Evolutionary conservation across 2,888 invertebrate species (phyloP).

Genomic region (Eudemis profundana): DNA sequence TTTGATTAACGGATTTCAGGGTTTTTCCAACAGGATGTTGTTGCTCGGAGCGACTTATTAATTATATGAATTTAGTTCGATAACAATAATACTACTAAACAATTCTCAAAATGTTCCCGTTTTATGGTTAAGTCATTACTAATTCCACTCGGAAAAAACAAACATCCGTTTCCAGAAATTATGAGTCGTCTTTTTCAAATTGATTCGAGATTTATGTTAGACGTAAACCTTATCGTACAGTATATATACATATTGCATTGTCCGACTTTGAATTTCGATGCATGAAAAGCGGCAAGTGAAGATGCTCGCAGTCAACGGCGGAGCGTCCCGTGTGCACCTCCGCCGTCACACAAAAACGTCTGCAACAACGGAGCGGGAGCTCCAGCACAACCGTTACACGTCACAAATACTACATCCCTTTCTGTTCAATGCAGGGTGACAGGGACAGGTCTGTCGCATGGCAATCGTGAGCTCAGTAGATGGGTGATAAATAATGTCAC

Average conservation of each 20-base stretch:
- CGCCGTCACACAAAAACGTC: not conserved
- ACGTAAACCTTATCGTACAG: constrained; percentile 10
- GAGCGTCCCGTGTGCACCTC: not conserved
- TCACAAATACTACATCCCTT: too few species aligned
- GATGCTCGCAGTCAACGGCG: not conserved
- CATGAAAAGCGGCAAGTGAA: not conserved
- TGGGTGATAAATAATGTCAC: too few species aligned
- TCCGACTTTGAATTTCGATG: not conserved
- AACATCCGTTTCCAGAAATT: not conserved
- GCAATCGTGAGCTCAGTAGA: too few species aligned
- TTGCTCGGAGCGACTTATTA: constrained; percentile 12
- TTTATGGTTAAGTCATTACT: not conserved
- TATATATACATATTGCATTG: constrained; percentile 19
- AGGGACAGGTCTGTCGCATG: too few species aligned
- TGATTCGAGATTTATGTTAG: not conserved
- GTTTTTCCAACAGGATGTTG: constrained; percentile 26
- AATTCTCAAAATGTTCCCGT: constrained; percentile 16
- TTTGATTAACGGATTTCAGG: constrained; percentile 1
- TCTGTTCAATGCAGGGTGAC: too few species aligned
- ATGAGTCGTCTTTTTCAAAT: constrained; percentile 7
- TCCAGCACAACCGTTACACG: too few species aligned
- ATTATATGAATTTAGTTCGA: constrained; percentile 19
- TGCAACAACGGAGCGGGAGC: not conserved
- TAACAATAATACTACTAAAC: constrained; percentile 6
- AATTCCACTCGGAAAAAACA: not conserved